Percentiles rank a stretch among this genome's conserved stretches.
Evolutionary conservation across 92 coral and sea anemone genomes (phyloP).

Genomic region (Phymanthus crucifer): DNA sequence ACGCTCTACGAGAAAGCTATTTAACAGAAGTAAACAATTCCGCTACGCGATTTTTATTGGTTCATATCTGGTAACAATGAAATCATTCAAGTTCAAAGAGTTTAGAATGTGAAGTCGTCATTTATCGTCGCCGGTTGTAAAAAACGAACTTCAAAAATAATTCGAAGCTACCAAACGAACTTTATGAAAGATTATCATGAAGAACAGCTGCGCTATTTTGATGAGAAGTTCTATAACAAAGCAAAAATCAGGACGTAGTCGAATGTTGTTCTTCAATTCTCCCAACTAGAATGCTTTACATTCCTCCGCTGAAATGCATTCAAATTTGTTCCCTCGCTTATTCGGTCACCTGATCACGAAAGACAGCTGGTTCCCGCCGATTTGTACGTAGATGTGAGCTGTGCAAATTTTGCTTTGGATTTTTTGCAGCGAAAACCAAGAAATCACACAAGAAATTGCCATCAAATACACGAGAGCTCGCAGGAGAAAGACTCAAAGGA

Average conservation of each 20-base stretch:
- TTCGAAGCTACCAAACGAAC: neutral
- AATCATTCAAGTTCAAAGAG: slow-evolving; percentile 10
- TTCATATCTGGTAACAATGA: slow-evolving; percentile 6
- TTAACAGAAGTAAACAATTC: slow-evolving; percentile 9
- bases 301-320: slow-evolving; percentile 94
- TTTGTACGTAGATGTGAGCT: slow-evolving; percentile 48
- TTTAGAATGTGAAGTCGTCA: neutral
- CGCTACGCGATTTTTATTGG: slow-evolving; percentile 16
- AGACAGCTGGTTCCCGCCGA: slow-evolving; percentile 99
- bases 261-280: slow-evolving; percentile 37
- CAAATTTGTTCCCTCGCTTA: slow-evolving; percentile 69
- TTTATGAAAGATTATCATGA: neutral
- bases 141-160: neutral
- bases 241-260: neutral
- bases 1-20: slow-evolving; percentile 11
- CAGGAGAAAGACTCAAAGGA: neutral
- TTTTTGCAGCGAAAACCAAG: slow-evolving; percentile 27
- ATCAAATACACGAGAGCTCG: neutral
- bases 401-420: slow-evolving; percentile 14
- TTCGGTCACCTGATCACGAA: slow-evolving; percentile 89
- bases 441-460: neutral
- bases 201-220: neutral
- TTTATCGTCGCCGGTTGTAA: neutral
- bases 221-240: neutral
- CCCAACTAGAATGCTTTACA: slow-evolving; percentile 50